Percentiles rank a stretch among this genome's conserved stretches.
Evolutionary conservation across 2,113 vertebrate genomes (phyloP).

Genomic region (Rhegmatorhina hoffmannsi): DNA sequence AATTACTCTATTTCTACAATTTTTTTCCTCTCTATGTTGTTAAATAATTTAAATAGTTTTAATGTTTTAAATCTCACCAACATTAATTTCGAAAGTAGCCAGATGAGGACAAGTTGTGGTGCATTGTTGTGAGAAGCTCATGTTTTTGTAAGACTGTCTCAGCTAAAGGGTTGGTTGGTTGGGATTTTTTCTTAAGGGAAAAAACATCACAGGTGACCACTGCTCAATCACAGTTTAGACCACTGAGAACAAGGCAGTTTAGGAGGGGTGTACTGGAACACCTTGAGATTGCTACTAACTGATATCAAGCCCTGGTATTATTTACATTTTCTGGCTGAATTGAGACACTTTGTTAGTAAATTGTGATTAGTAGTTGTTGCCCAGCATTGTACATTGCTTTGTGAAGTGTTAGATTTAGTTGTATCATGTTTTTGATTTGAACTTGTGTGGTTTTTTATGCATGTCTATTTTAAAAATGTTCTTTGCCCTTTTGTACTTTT

Average conservation of each 20-base stretch:
- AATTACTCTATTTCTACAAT: not conserved
- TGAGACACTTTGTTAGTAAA: not conserved
- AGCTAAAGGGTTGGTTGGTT: not conserved
- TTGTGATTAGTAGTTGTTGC: not conserved
- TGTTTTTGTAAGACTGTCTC: not conserved
- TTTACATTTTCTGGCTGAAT: not conserved
- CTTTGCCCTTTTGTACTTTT: not conserved
- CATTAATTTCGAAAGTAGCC: not conserved
- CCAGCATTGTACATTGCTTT: not conserved
- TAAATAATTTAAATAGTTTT: not conserved
- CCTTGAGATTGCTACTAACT: not conserved
- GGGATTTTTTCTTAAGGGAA: not conserved
- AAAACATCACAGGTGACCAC: too few species aligned
- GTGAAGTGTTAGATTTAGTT: not conserved
- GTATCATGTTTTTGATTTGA: not conserved
- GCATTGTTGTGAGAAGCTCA: not conserved
- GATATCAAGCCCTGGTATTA: not conserved
- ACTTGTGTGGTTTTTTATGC: not conserved
- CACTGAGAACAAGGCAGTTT: not conserved
- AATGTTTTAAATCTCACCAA: not conserved
- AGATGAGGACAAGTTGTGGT: not conserved
- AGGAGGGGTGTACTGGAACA: not conserved
- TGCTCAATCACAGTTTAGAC: not conserved
- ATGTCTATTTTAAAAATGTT: not conserved
- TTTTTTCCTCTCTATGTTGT: not conserved